A percentile compares a stretch with the other conserved stretches of the same genome.
Conservation (phyloP, 2,113 vertebrate species). For the Microtus richardsoni region DNA sequence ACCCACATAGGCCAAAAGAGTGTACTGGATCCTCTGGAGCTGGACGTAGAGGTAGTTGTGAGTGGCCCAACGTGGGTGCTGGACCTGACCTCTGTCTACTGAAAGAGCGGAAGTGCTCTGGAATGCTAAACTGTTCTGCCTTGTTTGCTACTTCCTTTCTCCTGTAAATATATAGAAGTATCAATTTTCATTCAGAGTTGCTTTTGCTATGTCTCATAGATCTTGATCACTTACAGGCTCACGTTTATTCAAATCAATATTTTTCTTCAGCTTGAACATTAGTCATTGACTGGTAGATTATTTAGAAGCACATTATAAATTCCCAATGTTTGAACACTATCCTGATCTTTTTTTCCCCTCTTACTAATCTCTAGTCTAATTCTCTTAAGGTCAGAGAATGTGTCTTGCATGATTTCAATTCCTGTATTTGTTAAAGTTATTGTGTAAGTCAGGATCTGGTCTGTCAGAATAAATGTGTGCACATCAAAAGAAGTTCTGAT, state of each 20-base stretch:
- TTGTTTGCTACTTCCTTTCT: not conserved
- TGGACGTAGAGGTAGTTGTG: not conserved
- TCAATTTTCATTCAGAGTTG: not conserved
- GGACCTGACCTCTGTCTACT: not conserved
- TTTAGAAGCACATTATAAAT: slow-evolving; percentile 57
- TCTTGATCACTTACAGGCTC: not conserved
- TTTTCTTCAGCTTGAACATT: not conserved
- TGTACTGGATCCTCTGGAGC: not conserved
- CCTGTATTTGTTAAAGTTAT: slow-evolving; percentile 5
- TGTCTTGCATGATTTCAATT: slow-evolving; percentile 25
- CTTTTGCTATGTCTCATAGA: not conserved
- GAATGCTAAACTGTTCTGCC: no score
- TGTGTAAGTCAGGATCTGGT: not conserved
- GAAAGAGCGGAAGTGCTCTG: not conserved
- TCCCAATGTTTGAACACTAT: not conserved
- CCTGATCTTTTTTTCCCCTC: not conserved
- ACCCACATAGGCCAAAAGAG: not conserved
- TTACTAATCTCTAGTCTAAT: slow-evolving; percentile 17
- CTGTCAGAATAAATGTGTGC: not conserved
- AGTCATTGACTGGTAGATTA: not conserved
- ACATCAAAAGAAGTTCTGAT: slow-evolving; percentile 25
- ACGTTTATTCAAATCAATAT: slow-evolving; percentile 26
- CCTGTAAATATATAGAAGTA: not conserved
- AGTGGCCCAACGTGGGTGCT: not conserved
- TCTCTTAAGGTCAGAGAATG: not conserved